Evolutionary conservation across 1,140 invertebrate species (phyloP), one percentile per base, ranked within the genome.

Genomic region (Acromyrmex heyeri): DNA sequence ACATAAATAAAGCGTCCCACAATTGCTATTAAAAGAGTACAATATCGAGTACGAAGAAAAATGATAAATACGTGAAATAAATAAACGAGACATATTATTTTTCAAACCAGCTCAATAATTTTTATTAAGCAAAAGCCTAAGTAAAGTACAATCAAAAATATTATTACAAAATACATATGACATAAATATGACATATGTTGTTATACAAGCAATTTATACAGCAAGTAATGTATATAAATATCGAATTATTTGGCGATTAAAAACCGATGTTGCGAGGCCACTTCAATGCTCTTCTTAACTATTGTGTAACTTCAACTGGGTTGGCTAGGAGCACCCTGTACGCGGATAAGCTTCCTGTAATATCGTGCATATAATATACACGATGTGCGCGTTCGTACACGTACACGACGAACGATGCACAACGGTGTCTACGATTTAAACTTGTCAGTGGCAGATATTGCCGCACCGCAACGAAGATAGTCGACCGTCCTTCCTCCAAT

Each of bases 391-490:
- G 59, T 50, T 24, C 30, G 44, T 85, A 77, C 27, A 85, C 44
- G 59, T 85, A 24, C 7, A 77, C 73, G 48, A 75, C 38, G 34
- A 61, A 5, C 59, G 59, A 64, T 77, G 82, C 61, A 76, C 81
- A 85, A 85, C 70, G 59, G 59, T 85, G 72, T 77, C 72, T 85
- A 85, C 73, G 82, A 75, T 85, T 87, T 85, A 67, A 76, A 87
- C 86, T 87, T 87, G 86, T 87, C 81, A 87, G 59, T 44, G 62
- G 82, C 81, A 87, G 70, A 87, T 85, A 87, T 87, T 85, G 48
- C 81, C 18, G 70, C 64, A 21, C 53, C 64, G 55, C 64, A 53
- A 78, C 34, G 38, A 53, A 83, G 69, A 73, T 59, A 83, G 21
- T 78, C 48, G 73, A 34, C 59, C 57, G 6, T 50, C 30, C 53